Evolutionary conservation across 2,113 vertebrate genomes (phyloP), one percentile per base, ranked within the genome.

Genomic region (Pycnonotus jocosus): DNA sequence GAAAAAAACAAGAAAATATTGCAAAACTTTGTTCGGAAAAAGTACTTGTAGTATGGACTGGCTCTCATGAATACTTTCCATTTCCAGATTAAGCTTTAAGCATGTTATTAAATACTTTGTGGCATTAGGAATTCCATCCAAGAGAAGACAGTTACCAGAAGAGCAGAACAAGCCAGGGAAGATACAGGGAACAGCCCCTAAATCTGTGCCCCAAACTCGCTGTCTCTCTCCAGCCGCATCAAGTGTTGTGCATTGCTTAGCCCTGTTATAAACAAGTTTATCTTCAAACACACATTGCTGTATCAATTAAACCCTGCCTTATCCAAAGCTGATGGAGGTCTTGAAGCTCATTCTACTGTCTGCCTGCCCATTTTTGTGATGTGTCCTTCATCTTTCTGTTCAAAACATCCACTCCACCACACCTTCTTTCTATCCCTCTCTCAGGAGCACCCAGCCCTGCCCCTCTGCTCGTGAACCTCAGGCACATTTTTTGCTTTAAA

Each of bases 81-180:
- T 44, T 94, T 90, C 66, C 85, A 95, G 85, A 92, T 93, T 91
- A 91, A 91, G 78, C 30, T 90, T 82, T 87, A 90, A 94, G 74
- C 54, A 44, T 18, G 20, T 70, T 84, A 91, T 87, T 95, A 88
- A 95, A 91, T 77, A 77, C 17, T 91, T 93, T 40, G 42, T 69
- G 74, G 87, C 45, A 48, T 2, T 56, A 56, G 54, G 71, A 47
- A 93, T 78, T 72, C 71, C 58, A 66, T 91, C 74, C 88, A 85
- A 88, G 92, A 77, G 78, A 85, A 61, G 87, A 90, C 58, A 79
- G 47, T 88, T 92, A 81, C 45, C 90, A 95, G 90, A 82, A 88
- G 54, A 57, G 48, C 15, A 57, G 66, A 94, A 56, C 35, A 82
- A 84, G 76, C 40, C 68, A 50, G 54, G n/a, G 58, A 68, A 94